These are phyloP conservation scores for Cyprinodon variegatus DNA, from an alignment of 2,113 vertebrate genomes.

Conservation along the genomic window DNA sequence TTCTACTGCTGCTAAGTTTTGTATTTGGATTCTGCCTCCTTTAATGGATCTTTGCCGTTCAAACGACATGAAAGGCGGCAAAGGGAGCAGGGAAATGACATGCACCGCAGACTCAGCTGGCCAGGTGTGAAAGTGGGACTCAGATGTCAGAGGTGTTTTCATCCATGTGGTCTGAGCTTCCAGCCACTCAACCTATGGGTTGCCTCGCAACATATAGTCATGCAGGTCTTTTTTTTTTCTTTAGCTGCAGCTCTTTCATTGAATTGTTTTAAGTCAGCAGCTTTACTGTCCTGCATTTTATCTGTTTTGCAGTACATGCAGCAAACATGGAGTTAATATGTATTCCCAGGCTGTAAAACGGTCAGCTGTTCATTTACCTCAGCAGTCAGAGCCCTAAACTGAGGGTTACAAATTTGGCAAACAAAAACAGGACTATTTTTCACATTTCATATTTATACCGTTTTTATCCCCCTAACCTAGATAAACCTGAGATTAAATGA, in stretches of 20 bases:
- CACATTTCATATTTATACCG: no score
- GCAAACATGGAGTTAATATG: not conserved
- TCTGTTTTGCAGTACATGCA: not conserved
- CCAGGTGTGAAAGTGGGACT: constrained; percentile 8
- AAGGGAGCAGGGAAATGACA: constrained; percentile 8
- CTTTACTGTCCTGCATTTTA: constrained; percentile 1
- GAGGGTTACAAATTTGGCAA: not conserved
- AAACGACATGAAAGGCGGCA: not conserved
- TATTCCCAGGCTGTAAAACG: not conserved
- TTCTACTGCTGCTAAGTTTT: not conserved
- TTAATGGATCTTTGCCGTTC: not conserved
- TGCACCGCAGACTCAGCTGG: constrained; percentile 1
- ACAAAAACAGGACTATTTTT: no score
- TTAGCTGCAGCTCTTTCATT: not conserved
- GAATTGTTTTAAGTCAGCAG: not conserved
- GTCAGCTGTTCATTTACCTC: not conserved
- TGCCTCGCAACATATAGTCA: not conserved
- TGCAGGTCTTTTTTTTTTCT: not conserved
- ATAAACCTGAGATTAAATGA: no score
- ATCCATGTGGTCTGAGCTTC: not conserved
- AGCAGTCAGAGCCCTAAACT: not conserved
- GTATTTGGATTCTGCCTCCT: constrained; percentile 8
- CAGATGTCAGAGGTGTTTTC: not conserved
- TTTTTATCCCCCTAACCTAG: no score
- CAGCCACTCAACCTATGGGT: not conserved